Base-by-base conservation (phyloP, 2,888 invertebrate species). In the Epinotia bilunana region DNA sequence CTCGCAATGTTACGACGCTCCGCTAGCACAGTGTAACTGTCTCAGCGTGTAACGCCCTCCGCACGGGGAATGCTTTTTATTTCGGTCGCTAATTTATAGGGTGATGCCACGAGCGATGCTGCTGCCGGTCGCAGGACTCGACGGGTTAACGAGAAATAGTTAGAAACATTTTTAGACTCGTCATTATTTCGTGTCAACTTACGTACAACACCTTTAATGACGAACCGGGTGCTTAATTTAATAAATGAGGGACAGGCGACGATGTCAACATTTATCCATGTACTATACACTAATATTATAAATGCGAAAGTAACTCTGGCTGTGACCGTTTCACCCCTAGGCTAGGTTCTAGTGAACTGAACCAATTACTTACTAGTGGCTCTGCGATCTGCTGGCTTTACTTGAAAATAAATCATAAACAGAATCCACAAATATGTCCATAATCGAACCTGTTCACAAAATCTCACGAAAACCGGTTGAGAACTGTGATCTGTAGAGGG, bases 51-150 rank as follows among this genome's bases (percentile, higher is more conserved):
- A 87, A 87, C 87, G 87, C 87, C 84, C 84, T 76, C 23, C 71
- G 28, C 57, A 65, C 77, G 79, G 80, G 82, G 85, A 85, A 86
- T 83, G 87, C 83, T 85, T 88, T 87, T 89, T 90, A 89, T 90
- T 90, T 90, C 83, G 81, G 88, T 88, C 85, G 86, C 88, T 86
- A 89, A 89, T 90, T 90, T 89, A 90, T 87, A 86, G 84, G 84
- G 82, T 84, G 83, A 82, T 33, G 65, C 86, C 61, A 73, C 60
- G 63, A 65, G 72, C 67, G 68, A 53, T 53, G 64, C 58, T 72
- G 20, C 64, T 13, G 9, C 23, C 55, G 68, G 55, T 82, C 80
- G 77, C 79, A 67, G 70, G 65, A 76, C 71, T 71, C 70, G 65
- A 58, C 63, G 78, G 78, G 79, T 79, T 82, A 81, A 80, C 79